Percentiles rank a stretch among this genome's conserved stretches.
phyloP scores from a whole-genome alignment of 2,113 vertebrate species.

The Chaetorhynchus papuensis region DNA sequence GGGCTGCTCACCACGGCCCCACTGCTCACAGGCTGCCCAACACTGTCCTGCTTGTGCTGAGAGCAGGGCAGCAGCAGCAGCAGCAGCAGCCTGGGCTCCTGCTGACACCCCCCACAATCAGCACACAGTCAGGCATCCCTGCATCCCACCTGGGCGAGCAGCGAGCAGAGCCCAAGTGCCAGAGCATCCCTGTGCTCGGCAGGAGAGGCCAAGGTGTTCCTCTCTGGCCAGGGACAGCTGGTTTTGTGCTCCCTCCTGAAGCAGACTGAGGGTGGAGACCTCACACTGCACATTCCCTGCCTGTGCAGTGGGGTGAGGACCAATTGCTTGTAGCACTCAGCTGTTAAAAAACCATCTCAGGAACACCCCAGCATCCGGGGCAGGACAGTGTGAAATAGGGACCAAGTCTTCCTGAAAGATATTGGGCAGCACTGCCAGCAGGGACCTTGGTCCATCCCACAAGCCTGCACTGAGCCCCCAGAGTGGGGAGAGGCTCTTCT shows the following conservation, averaged over 20 bases:
- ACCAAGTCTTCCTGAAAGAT: not conserved
- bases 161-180: not conserved
- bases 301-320: not conserved
- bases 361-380: not conserved
- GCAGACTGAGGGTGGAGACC: not conserved
- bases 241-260: not conserved
- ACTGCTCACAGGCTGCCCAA: rapidly evolving
- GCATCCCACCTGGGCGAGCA: not conserved
- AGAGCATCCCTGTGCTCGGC: not conserved
- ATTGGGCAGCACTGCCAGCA: not conserved
- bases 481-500: not conserved
- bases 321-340: not conserved
- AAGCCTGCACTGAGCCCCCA: not conserved
- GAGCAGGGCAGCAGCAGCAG: not conserved
- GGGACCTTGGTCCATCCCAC: not conserved
- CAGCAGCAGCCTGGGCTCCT: not conserved
- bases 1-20: not conserved
- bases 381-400: not conserved
- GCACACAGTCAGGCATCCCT: rapidly evolving
- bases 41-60: not conserved
- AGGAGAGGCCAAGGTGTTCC: not conserved
- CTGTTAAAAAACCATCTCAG: not conserved
- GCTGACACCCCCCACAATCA: not conserved
- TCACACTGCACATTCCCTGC: not conserved
- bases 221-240: not conserved